Evolutionary conservation across 2,113 vertebrate genomes (phyloP), one percentile per base, ranked within the genome.

Genomic region (Elephantulus edwardii): DNA sequence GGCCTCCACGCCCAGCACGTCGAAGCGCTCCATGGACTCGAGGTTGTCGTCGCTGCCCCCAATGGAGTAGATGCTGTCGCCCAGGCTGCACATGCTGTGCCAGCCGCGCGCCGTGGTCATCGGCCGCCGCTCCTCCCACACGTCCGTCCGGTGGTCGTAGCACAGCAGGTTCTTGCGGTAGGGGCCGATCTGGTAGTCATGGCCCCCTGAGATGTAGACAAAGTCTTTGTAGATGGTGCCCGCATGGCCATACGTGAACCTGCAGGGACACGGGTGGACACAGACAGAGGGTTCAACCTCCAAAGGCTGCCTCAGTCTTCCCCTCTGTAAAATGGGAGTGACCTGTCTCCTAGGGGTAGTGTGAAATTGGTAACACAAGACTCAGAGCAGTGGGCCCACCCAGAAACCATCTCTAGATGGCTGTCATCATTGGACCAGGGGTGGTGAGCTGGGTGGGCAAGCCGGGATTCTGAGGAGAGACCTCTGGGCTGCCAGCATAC

Each of bases 21-120:
- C 99, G 0, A 99, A 99, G 5, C 99, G 98, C 50, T 99, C 99
- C 93, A 99, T 98, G 89, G 98, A 99, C 89, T 98, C 98, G 7
- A 98, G 97, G 62, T 98, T 98, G 97, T 99, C 98, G 8, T 99
- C 98, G 0, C 99, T 99, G 95, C 99, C 99, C 0, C 99, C 99
- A 0, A 99, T 98, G 88, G 98, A 98, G 70, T 99, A 99, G 96
- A 99, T 98, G 19, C 93, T 98, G 92, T 99, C 98, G 30, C 97
- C 96, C 48, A 99, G 95, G 75, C 99, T 98, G 62, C 98, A 98
- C 99, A 99, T 99, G 97, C 98, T 98, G 97, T 99, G 99, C 99
- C 99, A 99, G 24, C 99, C 99, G 0, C 99, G 97, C 0, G 99
- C 98, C 0, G 98, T 96, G 22, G 97, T 97, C 99, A 99, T 99